Evolutionary conservation across 2,797 vertebrate species (phyloP).

Genomic region (Octomys mimax): DNA sequence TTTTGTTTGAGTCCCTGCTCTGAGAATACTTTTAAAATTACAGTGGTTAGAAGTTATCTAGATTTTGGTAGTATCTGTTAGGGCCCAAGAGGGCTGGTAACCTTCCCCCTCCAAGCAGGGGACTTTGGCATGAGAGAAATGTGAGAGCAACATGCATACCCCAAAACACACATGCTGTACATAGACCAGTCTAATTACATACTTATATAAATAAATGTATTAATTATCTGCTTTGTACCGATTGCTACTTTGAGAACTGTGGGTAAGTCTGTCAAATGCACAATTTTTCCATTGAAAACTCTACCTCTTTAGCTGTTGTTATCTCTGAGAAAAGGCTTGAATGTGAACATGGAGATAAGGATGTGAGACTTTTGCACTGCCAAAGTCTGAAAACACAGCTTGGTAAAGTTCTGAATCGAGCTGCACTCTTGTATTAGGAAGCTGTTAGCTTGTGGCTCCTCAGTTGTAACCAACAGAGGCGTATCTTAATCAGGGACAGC

Average conservation of each 20-base stretch:
- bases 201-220: background rate
- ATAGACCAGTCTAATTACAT: fast-evolving
- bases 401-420: background rate
- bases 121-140: background rate
- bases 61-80: background rate
- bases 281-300: background rate
- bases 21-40: background rate
- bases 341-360: background rate
- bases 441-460: background rate
- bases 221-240: background rate
- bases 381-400: background rate
- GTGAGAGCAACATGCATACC: fast-evolving
- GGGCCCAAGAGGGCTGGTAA: background rate
- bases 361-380: background rate
- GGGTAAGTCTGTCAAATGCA: background rate
- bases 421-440: background rate
- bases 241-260: background rate
- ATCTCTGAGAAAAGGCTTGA: background rate
- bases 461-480: background rate
- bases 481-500: background rate
- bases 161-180: background rate
- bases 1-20: background rate
- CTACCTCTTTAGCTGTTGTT: background rate
- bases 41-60: background rate
- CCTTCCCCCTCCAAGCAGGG: background rate